These are phyloP conservation scores for Agrotis exclamationis DNA, from an alignment of 2,888 invertebrate genomes.

Conservation along the genomic window DNA sequence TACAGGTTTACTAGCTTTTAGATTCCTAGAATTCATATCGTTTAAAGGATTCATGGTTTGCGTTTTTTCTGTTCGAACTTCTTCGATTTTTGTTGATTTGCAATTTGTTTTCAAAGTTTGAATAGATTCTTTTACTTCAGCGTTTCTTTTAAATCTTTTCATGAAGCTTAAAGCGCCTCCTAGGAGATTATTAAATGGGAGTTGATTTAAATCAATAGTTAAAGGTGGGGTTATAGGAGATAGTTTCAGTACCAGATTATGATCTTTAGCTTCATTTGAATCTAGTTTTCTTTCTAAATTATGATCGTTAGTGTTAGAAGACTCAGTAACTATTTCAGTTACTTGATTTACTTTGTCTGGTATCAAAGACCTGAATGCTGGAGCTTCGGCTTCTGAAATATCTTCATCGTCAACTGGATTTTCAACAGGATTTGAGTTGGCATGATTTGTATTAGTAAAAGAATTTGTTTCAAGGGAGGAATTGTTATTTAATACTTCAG, in stretches of 20 bases:
- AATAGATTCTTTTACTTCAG: not conserved
- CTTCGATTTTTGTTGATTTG: not conserved
- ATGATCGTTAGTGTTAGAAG: not conserved
- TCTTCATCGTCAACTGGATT: not conserved
- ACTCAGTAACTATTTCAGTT: not conserved
- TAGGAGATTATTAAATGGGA: constrained; percentile 21
- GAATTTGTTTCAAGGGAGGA: not conserved
- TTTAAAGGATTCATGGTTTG: not conserved
- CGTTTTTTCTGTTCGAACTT: not conserved
- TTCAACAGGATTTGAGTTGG: not conserved
- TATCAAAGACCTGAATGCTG: constrained; percentile 1
- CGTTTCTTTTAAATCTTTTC: constrained; percentile 29
- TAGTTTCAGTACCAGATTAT: not conserved
- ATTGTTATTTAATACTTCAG: not conserved
- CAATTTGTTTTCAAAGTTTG: not conserved
- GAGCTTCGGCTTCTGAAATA: not conserved
- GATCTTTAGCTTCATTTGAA: not conserved
- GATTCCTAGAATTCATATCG: not conserved
- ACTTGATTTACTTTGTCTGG: not conserved
- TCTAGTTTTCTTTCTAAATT: not conserved
- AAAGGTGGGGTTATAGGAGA: not conserved
- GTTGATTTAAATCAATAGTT: constrained; percentile 6
- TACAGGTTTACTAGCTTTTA: not conserved
- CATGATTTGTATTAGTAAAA: not conserved
- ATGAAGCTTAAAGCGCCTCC: constrained; percentile 19